Evolutionary conservation across 92 coral and sea anemone species (phyloP).

Genomic region (Chrysogorgia sp.): DNA sequence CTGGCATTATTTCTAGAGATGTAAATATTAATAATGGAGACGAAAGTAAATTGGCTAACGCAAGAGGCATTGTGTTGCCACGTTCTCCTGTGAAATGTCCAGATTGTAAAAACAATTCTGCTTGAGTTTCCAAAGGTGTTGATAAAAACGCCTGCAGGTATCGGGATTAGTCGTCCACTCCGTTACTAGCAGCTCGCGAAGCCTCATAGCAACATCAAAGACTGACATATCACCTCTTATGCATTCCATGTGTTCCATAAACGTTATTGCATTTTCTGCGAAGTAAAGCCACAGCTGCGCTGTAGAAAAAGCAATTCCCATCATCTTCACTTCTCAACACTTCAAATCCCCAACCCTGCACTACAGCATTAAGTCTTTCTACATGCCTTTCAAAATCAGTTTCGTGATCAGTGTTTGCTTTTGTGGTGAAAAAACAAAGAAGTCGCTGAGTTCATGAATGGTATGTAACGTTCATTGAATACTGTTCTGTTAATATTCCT

Average conservation of each 20-base stretch:
- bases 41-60: constrained; percentile 67
- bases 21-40: constrained; percentile 61
- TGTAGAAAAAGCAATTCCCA: constrained; percentile 61
- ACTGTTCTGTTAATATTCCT: too few species aligned
- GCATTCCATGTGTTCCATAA: constrained; percentile 16
- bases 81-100: too few species aligned
- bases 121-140: constrained; percentile 34
- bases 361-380: not conserved
- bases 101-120: too few species aligned
- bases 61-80: constrained; percentile 70
- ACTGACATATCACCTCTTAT: constrained; percentile 7
- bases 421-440: not conserved
- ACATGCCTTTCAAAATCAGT: not conserved
- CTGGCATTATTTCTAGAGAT: constrained; percentile 44
- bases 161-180: constrained; percentile 65
- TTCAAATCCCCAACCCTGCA: constrained; percentile 21
- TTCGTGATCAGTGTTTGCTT: too few species aligned
- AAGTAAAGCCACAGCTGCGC: constrained; percentile 50
- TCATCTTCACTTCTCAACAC: constrained; percentile 18
- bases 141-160: constrained; percentile 62
- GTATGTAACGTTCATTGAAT: not conserved
- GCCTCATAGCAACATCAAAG: constrained; percentile 9
- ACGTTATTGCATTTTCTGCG: too few species aligned
- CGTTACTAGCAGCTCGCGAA: constrained; percentile 51
- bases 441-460: constrained; percentile 12